Conservation (phyloP, 2,888 invertebrate genomes). For the Ormyrus rosae region DNA sequence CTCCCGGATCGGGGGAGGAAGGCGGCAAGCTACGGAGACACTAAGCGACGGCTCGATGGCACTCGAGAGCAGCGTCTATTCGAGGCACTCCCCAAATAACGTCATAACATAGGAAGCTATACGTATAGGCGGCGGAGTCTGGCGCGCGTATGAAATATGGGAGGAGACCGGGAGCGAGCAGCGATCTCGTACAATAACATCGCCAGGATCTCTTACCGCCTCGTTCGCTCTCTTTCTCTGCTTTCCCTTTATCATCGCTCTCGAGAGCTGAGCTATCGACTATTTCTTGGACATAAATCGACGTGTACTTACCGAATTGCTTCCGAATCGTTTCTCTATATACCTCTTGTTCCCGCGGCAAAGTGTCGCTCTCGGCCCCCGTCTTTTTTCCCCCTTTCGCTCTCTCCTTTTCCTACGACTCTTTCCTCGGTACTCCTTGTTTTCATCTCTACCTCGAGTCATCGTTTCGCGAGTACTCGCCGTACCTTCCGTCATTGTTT, state of each 20-base stretch:
- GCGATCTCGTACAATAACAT: slow-evolving; percentile 68
- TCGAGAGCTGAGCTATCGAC: slow-evolving; percentile 69
- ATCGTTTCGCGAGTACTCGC: too few species aligned
- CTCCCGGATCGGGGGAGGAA: background rate
- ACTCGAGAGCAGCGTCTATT: slow-evolving; percentile 61
- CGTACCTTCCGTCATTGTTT: too few species aligned
- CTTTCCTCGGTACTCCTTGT: background rate
- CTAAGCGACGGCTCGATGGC: slow-evolving; percentile 59
- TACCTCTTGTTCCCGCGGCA: slow-evolving; percentile 33
- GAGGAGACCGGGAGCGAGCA: slow-evolving; percentile 58
- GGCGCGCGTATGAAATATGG: slow-evolving; percentile 65
- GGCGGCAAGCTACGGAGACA: slow-evolving; percentile 18
- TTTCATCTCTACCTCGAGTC: slow-evolving; percentile 14
- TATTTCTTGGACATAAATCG: slow-evolving; percentile 72
- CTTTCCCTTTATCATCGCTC: background rate
- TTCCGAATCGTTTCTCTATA: slow-evolving; percentile 70
- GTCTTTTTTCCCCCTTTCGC: slow-evolving; percentile 40
- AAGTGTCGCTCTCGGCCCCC: slow-evolving; percentile 31
- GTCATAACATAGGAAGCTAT: slow-evolving; percentile 61
- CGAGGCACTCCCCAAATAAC: slow-evolving; percentile 66
- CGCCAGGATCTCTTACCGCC: slow-evolving; percentile 60
- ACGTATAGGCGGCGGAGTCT: background rate
- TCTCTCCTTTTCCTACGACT: slow-evolving; percentile 6
- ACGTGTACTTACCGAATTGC: slow-evolving; percentile 74
- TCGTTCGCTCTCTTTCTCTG: slow-evolving; percentile 44